These are phyloP conservation scores for Clarias pachynema DNA, from an alignment of 2,797 vertebrate genomes.

Conservation along the genomic window DNA sequence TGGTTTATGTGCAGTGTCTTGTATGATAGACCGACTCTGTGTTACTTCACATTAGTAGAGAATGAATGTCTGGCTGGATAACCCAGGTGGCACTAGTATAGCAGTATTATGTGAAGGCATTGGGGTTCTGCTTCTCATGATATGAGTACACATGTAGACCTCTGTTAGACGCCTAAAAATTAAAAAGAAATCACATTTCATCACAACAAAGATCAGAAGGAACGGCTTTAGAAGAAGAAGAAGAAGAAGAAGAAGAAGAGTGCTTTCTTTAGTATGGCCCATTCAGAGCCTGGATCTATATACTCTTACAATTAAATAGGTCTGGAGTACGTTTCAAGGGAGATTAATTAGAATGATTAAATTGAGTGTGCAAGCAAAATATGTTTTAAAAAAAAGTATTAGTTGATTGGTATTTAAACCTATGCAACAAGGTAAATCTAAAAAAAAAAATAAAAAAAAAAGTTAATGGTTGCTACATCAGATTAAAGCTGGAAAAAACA, in stretches of 20 bases:
- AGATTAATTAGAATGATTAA: neutral
- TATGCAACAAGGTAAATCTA: neutral
- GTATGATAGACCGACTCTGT: neutral
- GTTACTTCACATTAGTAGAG: neutral
- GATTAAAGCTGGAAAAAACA: neutral
- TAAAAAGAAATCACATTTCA: neutral
- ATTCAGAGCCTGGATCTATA: neutral
- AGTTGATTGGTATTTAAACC: neutral
- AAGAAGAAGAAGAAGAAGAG: neutral
- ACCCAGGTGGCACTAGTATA: neutral
- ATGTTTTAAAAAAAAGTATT: too few species aligned
- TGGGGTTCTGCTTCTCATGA: neutral
- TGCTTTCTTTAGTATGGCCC: neutral
- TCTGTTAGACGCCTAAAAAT: neutral
- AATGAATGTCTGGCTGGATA: neutral
- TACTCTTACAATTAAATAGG: neutral
- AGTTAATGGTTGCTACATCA: neutral
- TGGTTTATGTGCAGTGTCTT: neutral
- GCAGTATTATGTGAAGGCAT: neutral
- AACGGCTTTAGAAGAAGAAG: too few species aligned
- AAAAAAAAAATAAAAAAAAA: too few species aligned
- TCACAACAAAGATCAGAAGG: neutral
- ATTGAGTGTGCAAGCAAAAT: too few species aligned
- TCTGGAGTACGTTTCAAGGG: neutral
- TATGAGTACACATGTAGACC: neutral